These are phyloP conservation scores for Hippoglossus hippoglossus DNA, from an alignment of 2,797 vertebrate species.

Conservation along the genomic window DNA sequence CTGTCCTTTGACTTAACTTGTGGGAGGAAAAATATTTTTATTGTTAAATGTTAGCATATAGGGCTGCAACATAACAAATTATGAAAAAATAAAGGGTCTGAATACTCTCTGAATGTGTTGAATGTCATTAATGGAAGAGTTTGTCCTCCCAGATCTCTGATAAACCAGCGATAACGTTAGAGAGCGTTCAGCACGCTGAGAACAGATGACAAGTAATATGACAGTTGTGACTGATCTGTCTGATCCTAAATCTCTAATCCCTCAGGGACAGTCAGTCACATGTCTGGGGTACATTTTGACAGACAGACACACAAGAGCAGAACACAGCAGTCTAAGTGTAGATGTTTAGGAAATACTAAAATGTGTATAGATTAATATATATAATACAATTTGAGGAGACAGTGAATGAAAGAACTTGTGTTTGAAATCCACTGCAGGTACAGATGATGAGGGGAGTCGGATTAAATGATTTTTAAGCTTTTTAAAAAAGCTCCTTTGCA, in stretches of 20 bases:
- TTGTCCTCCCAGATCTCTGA: neutral
- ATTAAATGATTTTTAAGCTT: constrained; percentile 32
- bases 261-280: constrained; percentile 47
- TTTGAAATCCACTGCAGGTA: constrained; percentile 28
- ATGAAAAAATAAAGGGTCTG: neutral
- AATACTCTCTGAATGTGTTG: neutral
- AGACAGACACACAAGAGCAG: neutral
- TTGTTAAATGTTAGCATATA: neutral
- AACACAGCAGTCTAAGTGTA: neutral
- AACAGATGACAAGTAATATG: constrained; percentile 44
- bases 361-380: neutral
- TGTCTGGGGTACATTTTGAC: constrained; percentile 42
- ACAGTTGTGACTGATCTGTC: constrained; percentile 62
- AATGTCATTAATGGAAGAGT: neutral
- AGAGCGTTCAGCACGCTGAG: constrained; percentile 9
- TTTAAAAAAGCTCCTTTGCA: constrained; percentile 8
- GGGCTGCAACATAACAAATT: neutral
- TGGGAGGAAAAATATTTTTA: no score
- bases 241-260: constrained; percentile 71
- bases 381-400: neutral
- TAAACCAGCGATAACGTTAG: neutral
- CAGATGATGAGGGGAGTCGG: constrained; percentile 5
- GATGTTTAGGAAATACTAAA: neutral
- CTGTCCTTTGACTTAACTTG: no score
- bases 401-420: neutral